Percentiles rank a stretch among this genome's conserved stretches.
These are phyloP conservation scores for Gasteruption jaculator DNA, from an alignment of 2,888 invertebrate species.

Conservation along the genomic window DNA sequence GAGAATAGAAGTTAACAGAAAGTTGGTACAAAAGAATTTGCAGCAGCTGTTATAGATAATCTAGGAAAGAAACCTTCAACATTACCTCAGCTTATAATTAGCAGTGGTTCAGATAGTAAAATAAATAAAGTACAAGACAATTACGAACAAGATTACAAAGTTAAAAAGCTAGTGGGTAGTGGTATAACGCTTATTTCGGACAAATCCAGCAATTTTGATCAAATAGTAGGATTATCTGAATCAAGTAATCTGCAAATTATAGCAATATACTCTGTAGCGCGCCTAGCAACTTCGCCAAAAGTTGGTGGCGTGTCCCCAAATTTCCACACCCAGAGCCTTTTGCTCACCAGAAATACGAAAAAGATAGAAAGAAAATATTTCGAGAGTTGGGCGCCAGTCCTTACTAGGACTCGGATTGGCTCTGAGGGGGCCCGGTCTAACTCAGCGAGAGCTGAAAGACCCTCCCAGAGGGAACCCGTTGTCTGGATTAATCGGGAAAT, in stretches of 20 bases:
- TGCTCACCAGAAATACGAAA: no score
- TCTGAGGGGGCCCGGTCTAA: no score
- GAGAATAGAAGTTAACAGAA: conserved; percentile 15
- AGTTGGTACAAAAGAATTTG: conserved; percentile 19
- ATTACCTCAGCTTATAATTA: conserved; percentile 15
- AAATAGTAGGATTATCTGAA: conserved; percentile 16
- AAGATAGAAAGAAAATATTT: no score
- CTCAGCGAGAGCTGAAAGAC: no score
- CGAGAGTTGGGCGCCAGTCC: no score
- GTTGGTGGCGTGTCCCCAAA: no score
- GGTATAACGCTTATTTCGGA: conserved; percentile 17
- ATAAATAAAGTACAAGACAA: conserved; percentile 13
- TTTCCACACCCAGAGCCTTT: no score
- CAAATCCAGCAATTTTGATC: conserved; percentile 13
- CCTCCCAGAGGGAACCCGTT: no score
- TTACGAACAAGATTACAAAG: conserved; percentile 17
- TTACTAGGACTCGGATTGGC: no score
- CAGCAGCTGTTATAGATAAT: conserved; percentile 16
- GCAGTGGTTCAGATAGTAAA: conserved; percentile 4
- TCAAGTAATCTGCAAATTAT: conserved; percentile 15
- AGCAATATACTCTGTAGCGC: conserved; percentile 17
- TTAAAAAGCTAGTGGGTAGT: conserved; percentile 17
- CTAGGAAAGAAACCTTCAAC: conserved; percentile 14
- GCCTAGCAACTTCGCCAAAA: no score
- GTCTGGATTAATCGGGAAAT: no score